Evolutionary conservation across 2,797 vertebrate species (phyloP), one percentile per base, ranked within the genome.

Genomic region (Syngnathus rostellatus): DNA sequence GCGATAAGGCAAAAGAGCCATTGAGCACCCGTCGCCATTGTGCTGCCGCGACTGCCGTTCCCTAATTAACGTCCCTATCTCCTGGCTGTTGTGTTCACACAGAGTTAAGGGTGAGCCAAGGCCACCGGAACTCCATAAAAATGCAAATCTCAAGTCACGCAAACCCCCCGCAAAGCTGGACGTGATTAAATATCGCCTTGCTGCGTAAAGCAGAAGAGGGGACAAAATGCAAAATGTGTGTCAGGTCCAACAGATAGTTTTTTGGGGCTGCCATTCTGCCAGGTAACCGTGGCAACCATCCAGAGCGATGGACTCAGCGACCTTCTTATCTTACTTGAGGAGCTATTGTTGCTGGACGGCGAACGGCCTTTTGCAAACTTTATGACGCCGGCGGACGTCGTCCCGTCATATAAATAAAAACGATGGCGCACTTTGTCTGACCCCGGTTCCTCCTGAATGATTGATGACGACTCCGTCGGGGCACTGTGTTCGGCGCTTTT

Each of bases 391-490:
- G 86, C 25, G 90, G 90, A 82, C 85, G 85, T 84, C 77, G 87
- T 66, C 84, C 75, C 83, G 81, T 74, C 81, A 78, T 82, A 86
- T 90, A 81, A 91, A 88, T 90, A 82, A 91, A 88, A 81, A 89
- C 78, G 85, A 83, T 81, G 74, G 3, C 93, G 93, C 91, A 94
- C 94, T 95, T 88, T 86, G 89, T 90, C 89, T 93, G 92, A 96
- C 93, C 94, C 91, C 89, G 90, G 85, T 92, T 94, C 92, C 85
- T 86, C 65, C 83, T 96, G 90, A 93, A 95, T 95, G 93, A 95
- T 97, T 93, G 80, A 95, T 92, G 89, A 91, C 83, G 89, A 91
- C 83, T 77, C 25, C 2, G 14, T 16, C 12, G 5, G 6, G 86
- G 92, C 90, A 91, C 89, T 90, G 85, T 91, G 82, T 85, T 81